Percentiles rank a stretch among this genome's conserved stretches.
Conservation (phyloP, 2,797 vertebrate species). For the Leptoclinus maculatus region DNA sequence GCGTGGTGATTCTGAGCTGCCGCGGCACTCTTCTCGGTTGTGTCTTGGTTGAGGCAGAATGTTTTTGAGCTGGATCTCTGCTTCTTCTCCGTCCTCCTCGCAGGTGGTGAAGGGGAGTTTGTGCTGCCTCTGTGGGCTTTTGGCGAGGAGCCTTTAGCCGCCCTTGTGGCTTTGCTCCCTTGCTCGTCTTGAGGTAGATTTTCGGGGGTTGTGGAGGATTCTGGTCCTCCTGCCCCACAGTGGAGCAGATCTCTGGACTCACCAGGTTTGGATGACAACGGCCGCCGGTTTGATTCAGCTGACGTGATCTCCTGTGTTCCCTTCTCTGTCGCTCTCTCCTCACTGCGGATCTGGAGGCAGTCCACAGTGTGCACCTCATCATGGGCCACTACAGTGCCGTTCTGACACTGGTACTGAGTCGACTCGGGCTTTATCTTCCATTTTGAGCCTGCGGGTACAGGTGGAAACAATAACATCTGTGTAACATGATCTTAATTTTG, state of each 20-base stretch:
- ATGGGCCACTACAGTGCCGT: constrained; percentile 55
- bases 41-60: constrained; percentile 76
- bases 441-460: constrained; percentile 76
- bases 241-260: constrained; percentile 73
- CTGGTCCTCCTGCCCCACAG: constrained; percentile 53
- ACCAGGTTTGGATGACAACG: constrained; percentile 57
- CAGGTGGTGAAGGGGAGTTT: constrained; percentile 71
- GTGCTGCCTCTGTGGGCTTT: constrained; percentile 75
- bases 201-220: constrained; percentile 64
- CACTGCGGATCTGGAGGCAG: constrained; percentile 84
- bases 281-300: constrained; percentile 65
- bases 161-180: constrained; percentile 70
- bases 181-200: constrained; percentile 85
- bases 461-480: neutral
- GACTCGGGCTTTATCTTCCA: constrained; percentile 81
- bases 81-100: constrained; percentile 82
- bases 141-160: constrained; percentile 79
- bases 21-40: constrained; percentile 66
- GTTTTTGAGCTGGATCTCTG: constrained; percentile 80
- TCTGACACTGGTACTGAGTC: constrained; percentile 85
- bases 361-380: constrained; percentile 80
- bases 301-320: constrained; percentile 67
- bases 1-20: constrained; percentile 75
- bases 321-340: constrained; percentile 74
- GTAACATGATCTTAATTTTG: neutral